Evolutionary conservation across 2,797 vertebrate genomes (phyloP), one percentile per base, ranked within the genome.

Genomic region (Sternotherus odoratus): DNA sequence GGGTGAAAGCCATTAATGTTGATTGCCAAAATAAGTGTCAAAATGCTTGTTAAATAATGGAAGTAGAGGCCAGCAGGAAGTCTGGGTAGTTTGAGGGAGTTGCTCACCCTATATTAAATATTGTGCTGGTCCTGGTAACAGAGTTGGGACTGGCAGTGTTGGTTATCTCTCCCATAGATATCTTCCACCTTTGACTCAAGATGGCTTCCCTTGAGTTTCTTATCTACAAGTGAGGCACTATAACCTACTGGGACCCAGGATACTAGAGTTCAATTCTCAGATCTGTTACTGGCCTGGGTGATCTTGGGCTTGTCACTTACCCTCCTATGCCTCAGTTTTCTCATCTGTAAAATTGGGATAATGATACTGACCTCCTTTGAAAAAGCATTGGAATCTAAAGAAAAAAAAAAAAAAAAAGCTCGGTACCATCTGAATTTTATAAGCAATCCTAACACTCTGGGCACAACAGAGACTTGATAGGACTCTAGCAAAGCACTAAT

Each of bases 181-280:
- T 0, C 0, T 6, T 66, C 9, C 33, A 57, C 84, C 5, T 43
- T 36, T 83, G 23, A 12, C 82, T 90, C 49, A 69, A 23, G 5
- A 3, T 80, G 30, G 30, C 13, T 93, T 79, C 33, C 2, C 83
- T 89, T 56, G 77, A 78, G 46, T 77, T 83, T 72, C 24, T 83
- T 46, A 30, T 48, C 13, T 48, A 8, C n/a, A 69, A 23, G 10
- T n/a, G 19, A 23, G n/a, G 19, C 10, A 39, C 10, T 39, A 24
- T 69, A 23, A 23, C 17, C n/a, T 69, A 12, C 5, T 69, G 66
- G 57, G 57, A 60, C 57, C 33, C 57, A 15, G 28, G 21, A 69
- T 12, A 69, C 36, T 19, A 69, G n/a, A 9, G 19, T 39, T 39
- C 66, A 23, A 12, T 21, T 23, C 9, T 69, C 66, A 69, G n/a